phyloP scores from a whole-genome alignment of 1,140 invertebrate species.

The Stegodyphus dumicola region DNA sequence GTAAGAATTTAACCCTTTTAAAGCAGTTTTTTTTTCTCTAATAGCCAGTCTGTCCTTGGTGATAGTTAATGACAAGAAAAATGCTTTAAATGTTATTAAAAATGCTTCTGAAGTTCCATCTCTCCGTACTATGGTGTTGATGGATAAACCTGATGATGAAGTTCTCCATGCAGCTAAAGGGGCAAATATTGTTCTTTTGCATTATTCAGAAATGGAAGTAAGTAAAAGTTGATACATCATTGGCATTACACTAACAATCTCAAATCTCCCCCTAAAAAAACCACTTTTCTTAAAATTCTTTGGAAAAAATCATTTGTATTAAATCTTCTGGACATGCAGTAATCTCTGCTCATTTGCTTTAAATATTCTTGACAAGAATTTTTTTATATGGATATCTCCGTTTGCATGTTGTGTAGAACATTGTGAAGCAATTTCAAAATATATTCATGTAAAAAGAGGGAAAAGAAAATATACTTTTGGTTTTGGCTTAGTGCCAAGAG shows the following conservation, averaged over 20 bases:
- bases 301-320: background rate
- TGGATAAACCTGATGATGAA: conserved; percentile 4
- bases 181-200: background rate
- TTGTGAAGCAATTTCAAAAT: too few relatives aligned
- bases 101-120: conserved; percentile 10
- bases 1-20: background rate
- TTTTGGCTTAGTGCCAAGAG: too few relatives aligned
- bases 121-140: conserved; percentile 1
- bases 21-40: background rate
- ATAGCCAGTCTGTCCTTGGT: conserved; percentile 13
- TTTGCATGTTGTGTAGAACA: too few relatives aligned
- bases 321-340: too few relatives aligned
- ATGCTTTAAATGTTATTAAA: conserved; percentile 4
- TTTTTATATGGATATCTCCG: background rate
- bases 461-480: too few relatives aligned
- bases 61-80: conserved; percentile 4
- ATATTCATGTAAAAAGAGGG: too few relatives aligned
- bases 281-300: background rate
- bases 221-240: too few relatives aligned
- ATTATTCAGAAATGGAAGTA: conserved; percentile 18
- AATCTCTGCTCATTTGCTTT: too few relatives aligned
- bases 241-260: too few relatives aligned
- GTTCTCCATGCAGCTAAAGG: background rate
- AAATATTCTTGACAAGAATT: background rate
- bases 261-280: too few relatives aligned